Percentiles rank a stretch among this genome's conserved stretches.
phyloP scores from a whole-genome alignment of 1,140 invertebrate genomes.

The Drosophila yakuba region DNA sequence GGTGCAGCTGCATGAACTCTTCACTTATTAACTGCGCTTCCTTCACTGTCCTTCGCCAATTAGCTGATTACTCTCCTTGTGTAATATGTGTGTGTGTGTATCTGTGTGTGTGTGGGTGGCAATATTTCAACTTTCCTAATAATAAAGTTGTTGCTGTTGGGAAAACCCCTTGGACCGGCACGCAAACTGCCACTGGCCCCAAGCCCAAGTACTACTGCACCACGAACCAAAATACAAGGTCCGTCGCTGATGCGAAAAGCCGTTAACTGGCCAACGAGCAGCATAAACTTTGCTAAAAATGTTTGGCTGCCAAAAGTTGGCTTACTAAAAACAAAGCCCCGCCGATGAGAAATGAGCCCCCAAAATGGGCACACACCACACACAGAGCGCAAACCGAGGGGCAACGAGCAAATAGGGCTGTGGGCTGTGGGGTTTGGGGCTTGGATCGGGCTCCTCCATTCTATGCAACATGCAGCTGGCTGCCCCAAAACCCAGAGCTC shows the following conservation, averaged over 20 bases:
- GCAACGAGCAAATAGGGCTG: neutral
- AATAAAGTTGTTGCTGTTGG: constrained; percentile 56
- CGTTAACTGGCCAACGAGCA: constrained; percentile 70
- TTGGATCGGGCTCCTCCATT: neutral
- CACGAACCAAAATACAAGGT: constrained; percentile 38
- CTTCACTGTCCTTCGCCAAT: constrained; percentile 29
- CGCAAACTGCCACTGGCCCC: constrained; percentile 33
- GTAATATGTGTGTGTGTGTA: neutral
- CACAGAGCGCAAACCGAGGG: constrained; percentile 3
- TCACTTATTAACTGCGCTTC: constrained; percentile 48
- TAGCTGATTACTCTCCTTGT: constrained; percentile 47
- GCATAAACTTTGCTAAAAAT: constrained; percentile 66
- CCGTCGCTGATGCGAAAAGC: constrained; percentile 65
- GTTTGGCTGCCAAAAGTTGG: constrained; percentile 68
- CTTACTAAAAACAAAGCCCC: constrained; percentile 65
- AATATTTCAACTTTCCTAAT: constrained; percentile 66
- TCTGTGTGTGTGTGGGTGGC: constrained; percentile 3
- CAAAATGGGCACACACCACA: constrained; percentile 62
- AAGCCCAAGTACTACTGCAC: constrained; percentile 11
- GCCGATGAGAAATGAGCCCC: constrained; percentile 69
- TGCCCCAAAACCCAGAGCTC: constrained; percentile 42
- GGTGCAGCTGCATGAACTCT: constrained; percentile 27
- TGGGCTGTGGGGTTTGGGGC: neutral
- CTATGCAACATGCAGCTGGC: constrained; percentile 53
- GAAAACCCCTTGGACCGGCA: constrained; percentile 34